Conservation (phyloP, 2,888 invertebrate genomes). For the Suillia variegata region DNA sequence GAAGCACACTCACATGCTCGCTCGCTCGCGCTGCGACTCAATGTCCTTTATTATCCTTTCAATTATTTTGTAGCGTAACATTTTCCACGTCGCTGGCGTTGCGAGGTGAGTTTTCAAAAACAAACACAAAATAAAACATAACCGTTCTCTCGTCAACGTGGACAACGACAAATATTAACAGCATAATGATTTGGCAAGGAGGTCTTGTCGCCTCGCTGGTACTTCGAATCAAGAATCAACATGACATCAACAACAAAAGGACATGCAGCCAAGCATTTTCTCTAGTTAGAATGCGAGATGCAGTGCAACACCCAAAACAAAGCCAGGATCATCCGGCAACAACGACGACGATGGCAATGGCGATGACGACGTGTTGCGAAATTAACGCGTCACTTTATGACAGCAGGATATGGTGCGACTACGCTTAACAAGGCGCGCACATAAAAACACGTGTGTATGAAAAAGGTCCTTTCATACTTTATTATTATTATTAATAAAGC, state of each 20-base stretch:
- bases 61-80: slow-evolving; percentile 55
- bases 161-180: slow-evolving; percentile 2
- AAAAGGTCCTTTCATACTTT: no score
- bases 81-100: slow-evolving; percentile 47
- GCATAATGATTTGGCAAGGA: background rate
- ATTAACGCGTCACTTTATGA: slow-evolving; percentile 25
- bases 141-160: no score
- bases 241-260: slow-evolving; percentile 22
- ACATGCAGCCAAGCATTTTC: slow-evolving; percentile 11
- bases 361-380: slow-evolving; percentile 9
- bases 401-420: slow-evolving; percentile 11
- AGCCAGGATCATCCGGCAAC: slow-evolving; percentile 19
- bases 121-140: background rate
- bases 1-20: slow-evolving; percentile 13
- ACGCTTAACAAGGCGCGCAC: no score
- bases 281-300: slow-evolving; percentile 26
- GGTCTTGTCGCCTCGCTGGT: background rate
- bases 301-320: slow-evolving; percentile 19
- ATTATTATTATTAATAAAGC: no score
- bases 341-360: slow-evolving; percentile 6
- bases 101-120: slow-evolving; percentile 3
- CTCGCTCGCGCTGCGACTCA: slow-evolving; percentile 26
- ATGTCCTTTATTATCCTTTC: slow-evolving; percentile 54
- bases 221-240: slow-evolving; percentile 20
- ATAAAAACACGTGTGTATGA: no score